Evolutionary conservation across 2,113 vertebrate species (phyloP), one percentile per base, ranked within the genome.

Genomic region (Apodemus sylvaticus): DNA sequence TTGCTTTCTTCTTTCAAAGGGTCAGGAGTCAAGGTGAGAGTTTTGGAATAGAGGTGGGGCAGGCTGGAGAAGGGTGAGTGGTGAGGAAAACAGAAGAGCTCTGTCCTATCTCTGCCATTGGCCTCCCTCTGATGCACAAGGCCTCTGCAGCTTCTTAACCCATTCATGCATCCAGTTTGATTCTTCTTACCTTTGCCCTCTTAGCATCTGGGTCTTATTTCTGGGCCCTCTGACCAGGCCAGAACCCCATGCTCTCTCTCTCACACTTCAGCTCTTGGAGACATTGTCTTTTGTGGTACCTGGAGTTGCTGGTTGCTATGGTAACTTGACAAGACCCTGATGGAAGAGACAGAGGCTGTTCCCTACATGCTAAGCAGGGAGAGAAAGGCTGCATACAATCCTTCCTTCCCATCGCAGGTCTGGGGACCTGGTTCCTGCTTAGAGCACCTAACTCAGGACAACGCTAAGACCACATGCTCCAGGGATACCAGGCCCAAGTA

Each of bases 1-100:
- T 98, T 98, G 98, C 91, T 94, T 93, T 92, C 68, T 90, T 95
- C 95, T 98, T 98, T 99, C 97, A 98, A 98, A 98, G 98, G 97
- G 96, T 99, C 99, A 91, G 82, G 90, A 73, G 97, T 98, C 78
- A 98, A 99, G 99, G 98, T 99, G 98, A 99, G 99, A 99, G 98
- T 98, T 94, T 83, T 98, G 98, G 98, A 98, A 96, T 92, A 93
- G 95, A 96, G 76, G 10, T 90, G 55, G 77, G 76, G 71, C 42
- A 31, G 73, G 55, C 73, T 91, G 53, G 16, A 82, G 93, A 58
- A 6, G 74, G 93, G 73, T 60, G 34, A 51, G 51, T 12, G 55
- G n/a, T 29, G 58, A 42, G n/a, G 79, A 39, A 68, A 58, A 58
- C 92, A 95, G 81, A 89, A 26, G 7, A 11, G n/a, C 42, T 74